These are phyloP conservation scores for Esperia sulphurella DNA, from an alignment of 2,888 invertebrate genomes.

Conservation along the genomic window DNA sequence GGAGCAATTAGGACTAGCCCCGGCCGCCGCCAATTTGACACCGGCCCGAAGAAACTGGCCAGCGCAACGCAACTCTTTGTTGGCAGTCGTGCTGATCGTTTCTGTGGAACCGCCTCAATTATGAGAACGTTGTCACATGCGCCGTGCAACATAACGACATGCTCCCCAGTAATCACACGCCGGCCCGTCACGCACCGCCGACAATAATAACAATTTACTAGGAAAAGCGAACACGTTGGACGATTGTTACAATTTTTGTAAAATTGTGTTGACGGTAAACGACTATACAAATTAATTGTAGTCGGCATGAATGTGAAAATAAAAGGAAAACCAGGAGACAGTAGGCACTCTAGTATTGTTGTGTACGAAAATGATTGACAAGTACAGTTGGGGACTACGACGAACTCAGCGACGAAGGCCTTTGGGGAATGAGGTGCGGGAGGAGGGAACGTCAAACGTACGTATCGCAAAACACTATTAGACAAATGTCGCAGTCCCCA, in stretches of 20 bases:
- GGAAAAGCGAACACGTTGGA: conserved; percentile 25
- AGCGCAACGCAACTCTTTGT: conserved; percentile 17
- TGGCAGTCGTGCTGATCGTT: conserved; percentile 34
- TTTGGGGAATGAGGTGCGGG: too few species aligned
- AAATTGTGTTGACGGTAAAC: not conserved
- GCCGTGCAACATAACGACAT: conserved; percentile 31
- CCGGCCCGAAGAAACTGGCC: conserved; percentile 25
- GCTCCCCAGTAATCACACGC: conserved; percentile 50
- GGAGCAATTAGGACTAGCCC: conserved; percentile 41
- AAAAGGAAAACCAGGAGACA: too few species aligned
- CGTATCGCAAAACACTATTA: too few species aligned
- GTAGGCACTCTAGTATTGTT: too few species aligned
- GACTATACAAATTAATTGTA: not conserved
- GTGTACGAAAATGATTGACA: too few species aligned
- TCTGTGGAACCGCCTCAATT: conserved; percentile 54
- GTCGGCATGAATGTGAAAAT: too few species aligned
- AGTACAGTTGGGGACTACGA: too few species aligned
- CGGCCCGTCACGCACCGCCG: conserved; percentile 59
- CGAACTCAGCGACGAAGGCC: too few species aligned
- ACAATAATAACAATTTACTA: conserved; percentile 54
- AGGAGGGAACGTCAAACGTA: too few species aligned
- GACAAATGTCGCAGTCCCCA: too few species aligned
- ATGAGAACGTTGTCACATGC: conserved; percentile 54
- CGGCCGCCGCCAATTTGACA: conserved; percentile 36
- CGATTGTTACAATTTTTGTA: conserved; percentile 8